phyloP scores from a whole-genome alignment of 2,797 vertebrate species.

The Trichosurus vulpecula region DNA sequence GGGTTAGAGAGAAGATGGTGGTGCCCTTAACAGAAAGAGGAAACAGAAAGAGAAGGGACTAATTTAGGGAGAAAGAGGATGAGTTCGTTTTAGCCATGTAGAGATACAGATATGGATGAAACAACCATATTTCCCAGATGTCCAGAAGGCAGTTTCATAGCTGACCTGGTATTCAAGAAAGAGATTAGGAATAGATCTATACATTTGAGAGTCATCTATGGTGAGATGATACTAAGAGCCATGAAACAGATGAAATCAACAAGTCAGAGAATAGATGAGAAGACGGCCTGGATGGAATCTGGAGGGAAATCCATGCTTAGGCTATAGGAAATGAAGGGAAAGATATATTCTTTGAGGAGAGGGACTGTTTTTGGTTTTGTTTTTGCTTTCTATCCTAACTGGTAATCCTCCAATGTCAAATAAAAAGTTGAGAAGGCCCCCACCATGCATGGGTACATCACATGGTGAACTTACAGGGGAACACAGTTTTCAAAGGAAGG shows the following conservation, averaged over 20 bases:
- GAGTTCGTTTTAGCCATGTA: not conserved
- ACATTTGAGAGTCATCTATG: not conserved
- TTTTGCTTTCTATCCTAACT: not conserved
- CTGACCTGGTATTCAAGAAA: not conserved
- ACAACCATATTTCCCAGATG: not conserved
- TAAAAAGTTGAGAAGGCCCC: not conserved
- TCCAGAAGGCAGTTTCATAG: not conserved
- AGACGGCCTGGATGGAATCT: not conserved
- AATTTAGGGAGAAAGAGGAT: not conserved
- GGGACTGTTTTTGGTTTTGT: no score
- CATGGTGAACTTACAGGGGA: not conserved
- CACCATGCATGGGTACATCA: fast-evolving
- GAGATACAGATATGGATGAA: not conserved
- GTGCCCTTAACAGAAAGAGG: not conserved
- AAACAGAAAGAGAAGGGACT: not conserved
- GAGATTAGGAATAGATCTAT: not conserved
- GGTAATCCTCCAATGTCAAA: not conserved
- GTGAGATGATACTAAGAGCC: not conserved
- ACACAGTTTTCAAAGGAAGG: not conserved
- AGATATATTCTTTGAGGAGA: not conserved
- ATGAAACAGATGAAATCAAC: not conserved
- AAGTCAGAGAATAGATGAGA: not conserved
- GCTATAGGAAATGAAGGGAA: not conserved
- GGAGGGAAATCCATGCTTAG: not conserved
- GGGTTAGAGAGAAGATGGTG: not conserved